Base-by-base conservation (phyloP, 2,113 vertebrate genomes). In the Irena cyanogastra region DNA sequence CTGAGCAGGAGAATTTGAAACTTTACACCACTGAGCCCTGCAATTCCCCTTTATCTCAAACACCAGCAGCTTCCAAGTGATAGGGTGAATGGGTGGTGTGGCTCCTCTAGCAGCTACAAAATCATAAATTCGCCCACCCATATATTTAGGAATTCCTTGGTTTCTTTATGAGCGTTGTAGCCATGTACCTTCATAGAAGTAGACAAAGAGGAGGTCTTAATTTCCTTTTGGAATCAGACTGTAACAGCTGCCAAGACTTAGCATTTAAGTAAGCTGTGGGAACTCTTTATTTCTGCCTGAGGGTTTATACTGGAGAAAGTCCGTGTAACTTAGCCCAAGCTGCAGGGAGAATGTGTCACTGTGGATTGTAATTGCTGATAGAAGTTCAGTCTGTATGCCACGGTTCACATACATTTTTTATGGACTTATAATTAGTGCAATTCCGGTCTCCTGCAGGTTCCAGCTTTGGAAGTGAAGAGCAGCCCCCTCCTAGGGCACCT, bases 381-480 rank as follows among this genome's bases (percentile, higher is more conserved):
- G 52, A 60, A 66, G 35, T 57, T 57, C 6, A 2, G 17, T n/a
- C 65, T 79, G 13, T 33, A 41, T 54, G 56, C 52, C 37, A 89
- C 45, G 47, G 63, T 66, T 93, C 64, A 39, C 56, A 94, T 97
- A 61, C 64, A 93, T 97, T 95, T 97, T 97, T 97, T 33, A 97
- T 98, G 89, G 85, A 63, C 50, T 92, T 93, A 12, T 97, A 97
- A 98, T 97, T 93, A 97, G 91, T 41, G 52, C 18, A 50, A 0
- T 82, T 68, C 97, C 57, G 60, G 72, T 90, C 74, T 98, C 97
- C 95, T 83, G 69, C 97, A 99, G 99, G 98, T 97, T 97, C 98
- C 56, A 92, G 95, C 98, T 97, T 98, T 57, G 98, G 98, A 91
- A 98, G 94, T 61, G 98, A 99, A 96, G 98, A 99, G 37, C 97